These are phyloP conservation scores for Napeogenes sylphis DNA, from an alignment of 2,888 invertebrate genomes.

Conservation along the genomic window DNA sequence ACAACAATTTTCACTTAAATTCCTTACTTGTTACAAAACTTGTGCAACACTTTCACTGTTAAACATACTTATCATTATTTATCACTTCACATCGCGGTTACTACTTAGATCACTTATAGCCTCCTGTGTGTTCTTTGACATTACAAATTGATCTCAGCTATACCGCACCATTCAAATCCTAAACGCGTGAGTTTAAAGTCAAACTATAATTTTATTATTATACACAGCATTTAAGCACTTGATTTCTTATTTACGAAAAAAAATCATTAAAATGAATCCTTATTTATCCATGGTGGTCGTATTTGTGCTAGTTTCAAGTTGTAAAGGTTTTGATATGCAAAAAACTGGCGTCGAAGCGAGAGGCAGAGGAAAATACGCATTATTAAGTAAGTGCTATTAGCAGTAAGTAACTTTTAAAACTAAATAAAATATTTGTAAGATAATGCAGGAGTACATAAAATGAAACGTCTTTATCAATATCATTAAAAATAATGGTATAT, in stretches of 20 bases:
- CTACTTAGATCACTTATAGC: neutral
- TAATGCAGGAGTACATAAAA: no score
- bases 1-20: neutral
- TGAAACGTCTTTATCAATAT: no score
- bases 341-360: slow-evolving; percentile 47
- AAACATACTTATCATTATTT: neutral
- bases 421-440: no score
- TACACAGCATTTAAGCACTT: neutral
- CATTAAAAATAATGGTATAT: neutral
- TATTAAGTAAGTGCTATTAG: slow-evolving; percentile 55
- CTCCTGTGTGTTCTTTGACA: neutral
- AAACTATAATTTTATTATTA: neutral
- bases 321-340: slow-evolving; percentile 34
- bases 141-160: neutral
- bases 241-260: neutral
- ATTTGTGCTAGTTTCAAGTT: slow-evolving; percentile 28
- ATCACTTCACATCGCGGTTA: neutral
- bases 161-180: neutral
- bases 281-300: slow-evolving; percentile 26
- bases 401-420: no score
- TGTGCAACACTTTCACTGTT: slow-evolving; percentile 1
- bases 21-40: neutral
- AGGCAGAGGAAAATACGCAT: slow-evolving; percentile 62
- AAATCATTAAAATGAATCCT: slow-evolving; percentile 26
- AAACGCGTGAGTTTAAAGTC: neutral